Evolutionary conservation across 1,140 invertebrate species (phyloP), one percentile per base, ranked within the genome.

Genomic region (Cecropterus lyciades): DNA sequence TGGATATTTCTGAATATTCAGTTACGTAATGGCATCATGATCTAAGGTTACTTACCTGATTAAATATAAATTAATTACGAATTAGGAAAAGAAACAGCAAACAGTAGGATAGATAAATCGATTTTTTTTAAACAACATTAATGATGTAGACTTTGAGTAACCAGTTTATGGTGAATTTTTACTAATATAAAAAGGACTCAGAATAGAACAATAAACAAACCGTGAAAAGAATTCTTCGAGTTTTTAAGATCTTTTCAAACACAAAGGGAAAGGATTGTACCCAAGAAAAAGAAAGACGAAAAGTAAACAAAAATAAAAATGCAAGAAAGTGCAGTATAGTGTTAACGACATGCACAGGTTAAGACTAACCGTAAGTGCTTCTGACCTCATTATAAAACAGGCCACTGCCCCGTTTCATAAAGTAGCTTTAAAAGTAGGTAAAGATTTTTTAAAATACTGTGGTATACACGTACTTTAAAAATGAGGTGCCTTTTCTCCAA

Each of bases 311-410:
- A 59, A 10, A 17, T 0, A 33, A 16, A 60, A 37, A 48, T 60
- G 33, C 52, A 1, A 15, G 52, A 40, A 55, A 40, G 30, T 42
- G 16, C 15, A 52, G 57, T 37, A 49, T 27, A 20, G 43, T 33
- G 45, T 60, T 60, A 60, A 60, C 57, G 57, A 49, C 57, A 37
- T 37, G 24, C 57, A 48, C 24, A 46, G 42, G 13, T 10, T 43
- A 30, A 59, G 45, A 49, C 43, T 60, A 43, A 53, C 24, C 45
- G 6, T 45, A 48, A 48, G 30, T 13, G 45, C 57, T 60, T 48
- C 27, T 60, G 57, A 60, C 57, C 27, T 60, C 57, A 60, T 60
- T 60, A 60, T 37, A 13, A 60, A 60, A 60, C 48, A 48, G 45
- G 57, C 27, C 57, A 60, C 45, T 14, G 40, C 13, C 40, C 56